These are phyloP conservation scores for Halcyon badia DNA, from an alignment of 2,797 vertebrate genomes.

Conservation along the genomic window DNA sequence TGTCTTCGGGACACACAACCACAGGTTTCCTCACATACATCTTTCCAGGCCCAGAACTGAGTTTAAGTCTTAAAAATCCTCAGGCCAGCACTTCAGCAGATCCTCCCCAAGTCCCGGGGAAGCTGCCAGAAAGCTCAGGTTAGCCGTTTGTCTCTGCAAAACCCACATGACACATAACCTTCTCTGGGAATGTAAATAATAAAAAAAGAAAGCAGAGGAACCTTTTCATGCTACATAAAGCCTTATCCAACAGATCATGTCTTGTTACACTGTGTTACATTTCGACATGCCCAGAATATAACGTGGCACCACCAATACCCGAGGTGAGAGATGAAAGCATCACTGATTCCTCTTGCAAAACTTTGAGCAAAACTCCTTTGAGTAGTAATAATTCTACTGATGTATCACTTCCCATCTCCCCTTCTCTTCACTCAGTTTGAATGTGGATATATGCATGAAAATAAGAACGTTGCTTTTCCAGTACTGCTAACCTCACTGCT, in stretches of 20 bases:
- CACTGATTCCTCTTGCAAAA: conserved; percentile 15
- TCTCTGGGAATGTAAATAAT: conserved; percentile 58
- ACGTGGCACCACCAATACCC: not conserved
- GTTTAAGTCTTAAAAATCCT: not conserved
- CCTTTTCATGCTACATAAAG: conserved; percentile 52
- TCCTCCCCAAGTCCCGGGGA: not conserved
- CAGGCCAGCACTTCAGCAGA: not conserved
- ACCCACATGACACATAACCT: conserved; percentile 21
- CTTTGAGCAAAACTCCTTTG: not conserved
- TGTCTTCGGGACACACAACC: not conserved
- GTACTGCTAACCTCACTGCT: not conserved
- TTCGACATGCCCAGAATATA: conserved; percentile 19
- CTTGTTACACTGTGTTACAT: not conserved
- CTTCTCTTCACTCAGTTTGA: conserved; percentile 5
- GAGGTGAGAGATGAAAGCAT: conserved; percentile 39
- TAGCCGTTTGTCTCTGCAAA: conserved; percentile 34
- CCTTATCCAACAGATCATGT: conserved; percentile 5
- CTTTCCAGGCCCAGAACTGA: not conserved
- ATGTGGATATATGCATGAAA: not conserved
- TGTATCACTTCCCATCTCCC: not conserved
- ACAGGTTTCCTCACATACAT: not conserved
- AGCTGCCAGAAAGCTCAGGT: conserved; percentile 17
- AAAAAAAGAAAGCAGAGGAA: conserved; percentile 20
- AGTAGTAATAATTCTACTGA: conserved; percentile 34
- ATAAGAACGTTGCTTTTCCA: conserved; percentile 9